Evolutionary conservation across 2,888 invertebrate species (phyloP).

Genomic region (Hybos culiciformis): DNA sequence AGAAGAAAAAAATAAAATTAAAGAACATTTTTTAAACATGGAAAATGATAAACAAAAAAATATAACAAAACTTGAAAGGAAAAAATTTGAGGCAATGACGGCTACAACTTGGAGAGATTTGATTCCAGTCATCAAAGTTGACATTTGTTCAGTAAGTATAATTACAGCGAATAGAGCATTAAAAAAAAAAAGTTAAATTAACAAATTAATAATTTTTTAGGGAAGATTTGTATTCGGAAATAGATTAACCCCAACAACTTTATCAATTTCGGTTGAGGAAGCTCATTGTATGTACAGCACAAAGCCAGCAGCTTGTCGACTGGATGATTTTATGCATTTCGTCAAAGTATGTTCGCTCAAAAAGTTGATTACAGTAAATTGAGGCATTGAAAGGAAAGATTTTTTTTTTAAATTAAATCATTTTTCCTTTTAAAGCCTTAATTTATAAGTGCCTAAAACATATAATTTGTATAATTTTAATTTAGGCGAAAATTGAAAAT

Average conservation of each 20-base stretch:
- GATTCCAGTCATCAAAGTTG: slow-evolving; percentile 91
- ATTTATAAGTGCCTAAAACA: too few species aligned
- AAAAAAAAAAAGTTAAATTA: background rate
- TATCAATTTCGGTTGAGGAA: slow-evolving; percentile 86
- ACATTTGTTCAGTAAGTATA: slow-evolving; percentile 62
- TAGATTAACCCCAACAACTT: slow-evolving; percentile 80
- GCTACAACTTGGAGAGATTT: slow-evolving; percentile 89
- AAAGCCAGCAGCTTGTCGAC: slow-evolving; percentile 82
- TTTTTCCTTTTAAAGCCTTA: too few species aligned
- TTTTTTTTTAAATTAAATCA: too few species aligned
- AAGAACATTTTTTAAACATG: slow-evolving; percentile 45
- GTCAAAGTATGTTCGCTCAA: too few species aligned
- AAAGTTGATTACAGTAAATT: too few species aligned
- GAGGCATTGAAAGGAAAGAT: too few species aligned
- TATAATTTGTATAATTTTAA: too few species aligned
- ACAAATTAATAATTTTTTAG: slow-evolving; percentile 32
- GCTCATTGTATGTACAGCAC: slow-evolving; percentile 90
- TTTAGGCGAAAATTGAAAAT: slow-evolving; percentile 85
- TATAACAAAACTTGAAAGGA: slow-evolving; percentile 32
- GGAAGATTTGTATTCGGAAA: slow-evolving; percentile 93
- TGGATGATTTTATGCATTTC: slow-evolving; percentile 93
- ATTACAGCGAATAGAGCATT: background rate
- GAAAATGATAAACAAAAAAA: slow-evolving; percentile 44
- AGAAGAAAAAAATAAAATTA: slow-evolving; percentile 41
- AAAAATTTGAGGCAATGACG: slow-evolving; percentile 66